Percentiles rank a stretch among this genome's conserved stretches.
Conservation (phyloP, 1,140 invertebrate species). For the Drosophila funebris region DNA sequence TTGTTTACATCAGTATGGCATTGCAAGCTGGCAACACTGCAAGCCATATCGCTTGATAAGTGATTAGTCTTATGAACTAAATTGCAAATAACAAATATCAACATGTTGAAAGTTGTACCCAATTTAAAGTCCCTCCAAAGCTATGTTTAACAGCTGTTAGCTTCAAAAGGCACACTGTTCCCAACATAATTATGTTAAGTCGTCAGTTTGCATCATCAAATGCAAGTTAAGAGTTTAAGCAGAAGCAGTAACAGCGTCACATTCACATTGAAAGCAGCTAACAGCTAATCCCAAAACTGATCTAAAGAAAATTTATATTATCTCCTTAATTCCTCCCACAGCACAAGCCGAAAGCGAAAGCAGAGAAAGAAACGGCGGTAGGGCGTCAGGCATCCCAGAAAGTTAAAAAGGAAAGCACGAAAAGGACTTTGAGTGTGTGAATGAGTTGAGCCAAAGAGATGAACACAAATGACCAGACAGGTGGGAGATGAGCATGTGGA, state of each 20-base stretch:
- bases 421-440: slow-evolving; percentile 5
- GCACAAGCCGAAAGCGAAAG: neutral
- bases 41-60: too few species aligned
- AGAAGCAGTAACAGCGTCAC: neutral
- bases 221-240: neutral
- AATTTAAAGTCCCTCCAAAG: too few species aligned
- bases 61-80: too few species aligned
- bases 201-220: neutral
- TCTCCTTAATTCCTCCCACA: too few species aligned
- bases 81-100: neutral
- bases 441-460: neutral
- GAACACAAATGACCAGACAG: slow-evolving; percentile 1
- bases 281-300: neutral
- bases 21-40: too few species aligned
- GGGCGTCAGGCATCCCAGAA: neutral
- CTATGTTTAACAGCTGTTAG: slow-evolving; percentile 1
- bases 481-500: neutral
- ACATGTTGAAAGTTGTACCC: too few species aligned
- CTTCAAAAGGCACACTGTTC: neutral
- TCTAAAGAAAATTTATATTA: too few species aligned
- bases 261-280: neutral
- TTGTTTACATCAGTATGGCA: too few species aligned
- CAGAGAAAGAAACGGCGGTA: neutral
- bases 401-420: neutral
- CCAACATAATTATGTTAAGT: neutral